A percentile compares a stretch with the other conserved stretches of the same genome.
These are phyloP conservation scores for Pollenia labialis DNA, from an alignment of 2,888 invertebrate genomes.

Conservation along the genomic window DNA sequence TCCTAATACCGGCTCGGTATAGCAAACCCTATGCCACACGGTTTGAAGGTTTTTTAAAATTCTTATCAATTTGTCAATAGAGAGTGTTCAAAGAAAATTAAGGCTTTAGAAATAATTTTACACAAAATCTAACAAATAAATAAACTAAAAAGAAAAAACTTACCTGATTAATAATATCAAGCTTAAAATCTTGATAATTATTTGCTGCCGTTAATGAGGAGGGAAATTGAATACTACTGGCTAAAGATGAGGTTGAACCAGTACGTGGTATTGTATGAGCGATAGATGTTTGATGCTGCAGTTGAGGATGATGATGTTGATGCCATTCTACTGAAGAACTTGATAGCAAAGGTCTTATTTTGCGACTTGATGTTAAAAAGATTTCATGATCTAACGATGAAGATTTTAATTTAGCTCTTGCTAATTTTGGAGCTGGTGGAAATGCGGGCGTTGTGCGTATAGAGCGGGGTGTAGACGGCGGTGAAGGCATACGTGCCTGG, in stretches of 20 bases:
- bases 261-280: slow-evolving; percentile 78
- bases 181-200: slow-evolving; percentile 82
- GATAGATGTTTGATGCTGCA: slow-evolving; percentile 69
- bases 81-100: neutral
- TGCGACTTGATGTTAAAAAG: slow-evolving; percentile 77
- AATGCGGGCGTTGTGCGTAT: slow-evolving; percentile 67
- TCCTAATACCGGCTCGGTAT: too few relatives aligned
- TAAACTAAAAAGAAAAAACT: slow-evolving; percentile 53
- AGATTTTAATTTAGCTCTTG: slow-evolving; percentile 78
- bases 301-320: slow-evolving; percentile 72
- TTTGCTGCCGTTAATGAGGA: slow-evolving; percentile 76
- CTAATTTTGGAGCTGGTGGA: slow-evolving; percentile 69
- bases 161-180: slow-evolving; percentile 84
- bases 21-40: neutral
- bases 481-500: slow-evolving; percentile 71
- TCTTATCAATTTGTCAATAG: slow-evolving; percentile 48
- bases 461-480: slow-evolving; percentile 69
- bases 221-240: slow-evolving; percentile 77
- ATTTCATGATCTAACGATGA: slow-evolving; percentile 81
- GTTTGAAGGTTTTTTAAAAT: slow-evolving; percentile 7
- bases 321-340: slow-evolving; percentile 76
- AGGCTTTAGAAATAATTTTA: neutral
- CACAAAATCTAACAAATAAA: neutral
- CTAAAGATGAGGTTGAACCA: slow-evolving; percentile 81
- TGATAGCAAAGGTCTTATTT: slow-evolving; percentile 70